Evolutionary conservation across 2,797 vertebrate genomes (phyloP), one percentile per base, ranked within the genome.

Genomic region (Gymnoscopelus microlampas): DNA sequence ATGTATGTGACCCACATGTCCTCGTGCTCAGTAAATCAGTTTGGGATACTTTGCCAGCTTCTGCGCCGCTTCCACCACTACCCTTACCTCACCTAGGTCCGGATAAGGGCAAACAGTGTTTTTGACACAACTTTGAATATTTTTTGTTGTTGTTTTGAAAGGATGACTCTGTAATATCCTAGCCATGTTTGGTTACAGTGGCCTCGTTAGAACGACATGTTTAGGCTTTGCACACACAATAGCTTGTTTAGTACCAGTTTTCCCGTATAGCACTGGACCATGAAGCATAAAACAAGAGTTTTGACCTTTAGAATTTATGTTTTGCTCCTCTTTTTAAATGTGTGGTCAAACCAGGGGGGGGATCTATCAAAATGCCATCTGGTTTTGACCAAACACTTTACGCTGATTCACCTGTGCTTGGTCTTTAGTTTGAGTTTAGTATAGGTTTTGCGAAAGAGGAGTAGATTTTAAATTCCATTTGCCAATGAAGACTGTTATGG

Each of bases 241-340:
- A 61, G 44, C 60, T 73, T 56, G 48, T 59, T n/a, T 69, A 2
- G 0, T 58, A 60, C 1, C 23, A 35, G 74, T 1, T 51, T 78
- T 79, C 75, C 59, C 77, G 26, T 49, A 77, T 67, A 74, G 80
- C 82, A 84, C 86, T 86, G 76, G 83, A 89, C 76, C 70, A 60
- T 71, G 66, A 84, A 66, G 55, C 58, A 60, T 70, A 49, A 78
- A 78, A 14, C 49, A 59, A 44, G 15, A 66, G 71, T 60, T 71
- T 55, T 53, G 9, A 44, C 29, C 32, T 29, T 58, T 63, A 63
- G 49, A 66, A 70, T 72, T 71, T 73, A 47, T 10, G 39, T 68
- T 56, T 49, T 54, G 19, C 69, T 79, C 11, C 8, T 60, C 73
- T 63, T 60, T 74, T 65, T 59, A 44, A 59, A 69, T 19, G 56